Percentiles rank a stretch among this genome's conserved stretches.
Conservation (phyloP, 2,797 vertebrate species). For the Tadarida brasiliensis region DNA sequence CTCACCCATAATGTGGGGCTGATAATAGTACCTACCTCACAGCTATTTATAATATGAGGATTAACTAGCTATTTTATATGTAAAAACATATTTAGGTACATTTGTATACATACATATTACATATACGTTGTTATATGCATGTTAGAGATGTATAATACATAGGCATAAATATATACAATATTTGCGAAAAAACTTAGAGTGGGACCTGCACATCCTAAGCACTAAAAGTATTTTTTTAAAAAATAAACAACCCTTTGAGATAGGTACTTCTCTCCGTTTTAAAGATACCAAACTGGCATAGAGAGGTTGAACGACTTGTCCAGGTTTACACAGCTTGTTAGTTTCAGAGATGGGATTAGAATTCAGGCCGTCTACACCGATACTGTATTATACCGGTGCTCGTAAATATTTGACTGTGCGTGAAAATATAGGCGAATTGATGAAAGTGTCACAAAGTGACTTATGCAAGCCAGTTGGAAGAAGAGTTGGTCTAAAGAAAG, state of each 20-base stretch:
- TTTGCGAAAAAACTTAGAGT: background rate
- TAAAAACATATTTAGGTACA: background rate
- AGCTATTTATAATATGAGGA: background rate
- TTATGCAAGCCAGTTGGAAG: background rate
- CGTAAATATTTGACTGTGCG: background rate
- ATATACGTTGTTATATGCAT: background rate
- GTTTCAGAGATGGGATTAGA: background rate
- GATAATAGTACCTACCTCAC: background rate
- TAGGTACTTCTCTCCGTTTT: background rate
- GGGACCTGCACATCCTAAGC: background rate
- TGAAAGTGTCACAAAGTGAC: background rate
- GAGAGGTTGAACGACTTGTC: background rate
- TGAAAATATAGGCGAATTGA: background rate
- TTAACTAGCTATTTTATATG: background rate
- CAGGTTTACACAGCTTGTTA: background rate
- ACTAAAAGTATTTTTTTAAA: background rate
- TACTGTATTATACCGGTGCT: background rate
- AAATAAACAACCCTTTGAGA: background rate
- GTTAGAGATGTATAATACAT: background rate
- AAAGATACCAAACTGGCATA: background rate
- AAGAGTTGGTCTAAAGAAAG: background rate
- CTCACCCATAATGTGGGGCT: background rate
- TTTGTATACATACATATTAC: background rate
- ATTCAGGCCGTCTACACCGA: background rate
- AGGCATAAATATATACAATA: background rate